phyloP scores from a whole-genome alignment of 2,113 vertebrate species.

The Thamnaconus septentrionalis region DNA sequence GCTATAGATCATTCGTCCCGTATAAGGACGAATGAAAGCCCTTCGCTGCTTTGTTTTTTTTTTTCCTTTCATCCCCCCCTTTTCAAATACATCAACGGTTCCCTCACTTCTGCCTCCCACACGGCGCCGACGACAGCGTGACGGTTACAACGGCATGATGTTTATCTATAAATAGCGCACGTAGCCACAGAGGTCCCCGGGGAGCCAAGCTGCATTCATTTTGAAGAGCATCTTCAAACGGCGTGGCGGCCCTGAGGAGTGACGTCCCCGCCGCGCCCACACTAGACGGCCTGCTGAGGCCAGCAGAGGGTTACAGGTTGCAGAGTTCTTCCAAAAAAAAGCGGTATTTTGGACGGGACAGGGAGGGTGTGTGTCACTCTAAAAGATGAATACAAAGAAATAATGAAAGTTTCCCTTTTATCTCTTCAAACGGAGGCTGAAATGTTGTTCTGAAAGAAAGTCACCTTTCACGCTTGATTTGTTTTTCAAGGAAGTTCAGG shows the following conservation, averaged over 20 bases:
- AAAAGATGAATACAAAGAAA: conserved; percentile 4
- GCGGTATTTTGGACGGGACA: background rate
- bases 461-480: conserved; percentile 3
- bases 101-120: background rate
- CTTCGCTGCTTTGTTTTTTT: too few relatives aligned
- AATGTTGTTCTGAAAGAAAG: background rate
- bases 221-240: conserved; percentile 39
- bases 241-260: conserved; percentile 10
- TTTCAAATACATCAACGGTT: background rate
- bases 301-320: conserved; percentile 3
- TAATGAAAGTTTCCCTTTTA: conserved; percentile 25
- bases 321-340: conserved; percentile 20
- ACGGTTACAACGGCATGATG: conserved; percentile 17
- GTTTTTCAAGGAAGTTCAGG: background rate
- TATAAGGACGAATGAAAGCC: too few relatives aligned
- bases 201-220: conserved; percentile 16
- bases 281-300: conserved; percentile 4
- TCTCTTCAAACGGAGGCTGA: conserved; percentile 6
- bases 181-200: conserved; percentile 18
- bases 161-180: conserved; percentile 47
- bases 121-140: conserved; percentile 9
- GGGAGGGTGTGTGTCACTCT: too few relatives aligned
- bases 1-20: too few relatives aligned
- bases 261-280: conserved; percentile 8
- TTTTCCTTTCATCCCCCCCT: background rate